A percentile compares a stretch with the other conserved stretches of the same genome.
Conservation (phyloP, 1,140 invertebrate genomes). For the Episyrphus balteatus region DNA sequence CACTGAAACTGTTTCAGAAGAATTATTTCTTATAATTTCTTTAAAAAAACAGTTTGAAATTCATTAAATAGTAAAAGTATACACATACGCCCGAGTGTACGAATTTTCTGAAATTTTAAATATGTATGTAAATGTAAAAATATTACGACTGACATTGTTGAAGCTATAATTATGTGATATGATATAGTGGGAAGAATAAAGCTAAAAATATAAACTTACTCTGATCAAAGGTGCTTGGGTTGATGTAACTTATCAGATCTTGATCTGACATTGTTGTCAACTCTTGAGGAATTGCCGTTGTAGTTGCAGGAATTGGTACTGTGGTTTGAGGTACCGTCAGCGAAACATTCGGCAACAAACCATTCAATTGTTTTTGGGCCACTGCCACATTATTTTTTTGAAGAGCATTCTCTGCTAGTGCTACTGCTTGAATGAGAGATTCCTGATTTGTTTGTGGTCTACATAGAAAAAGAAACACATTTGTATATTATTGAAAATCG, state of each 20-base stretch:
- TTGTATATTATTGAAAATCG: too few species aligned
- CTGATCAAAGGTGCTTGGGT: constrained; percentile 75
- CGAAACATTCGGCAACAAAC: background rate
- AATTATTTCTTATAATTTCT: too few species aligned
- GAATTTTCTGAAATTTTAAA: too few species aligned
- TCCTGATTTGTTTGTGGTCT: constrained; percentile 1
- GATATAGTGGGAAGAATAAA: too few species aligned
- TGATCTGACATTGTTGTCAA: constrained; percentile 72
- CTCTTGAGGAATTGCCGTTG: constrained; percentile 51
- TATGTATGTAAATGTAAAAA: too few species aligned
- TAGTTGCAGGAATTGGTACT: constrained; percentile 12
- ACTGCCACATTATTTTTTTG: background rate
- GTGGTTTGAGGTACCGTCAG: constrained; percentile 4
- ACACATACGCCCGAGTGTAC: too few species aligned
- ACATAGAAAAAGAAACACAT: background rate
- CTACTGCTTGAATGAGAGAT: constrained; percentile 4
- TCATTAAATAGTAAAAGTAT: too few species aligned
- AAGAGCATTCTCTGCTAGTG: background rate
- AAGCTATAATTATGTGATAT: too few species aligned
- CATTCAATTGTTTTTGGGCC: background rate
- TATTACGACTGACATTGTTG: too few species aligned
- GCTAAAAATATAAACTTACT: too few species aligned
- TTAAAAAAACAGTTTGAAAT: too few species aligned
- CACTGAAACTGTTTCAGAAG: too few species aligned
- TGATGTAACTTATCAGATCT: constrained; percentile 74